These are phyloP conservation scores for Lasioglossum marginatum DNA, from an alignment of 2,888 invertebrate species.

Conservation along the genomic window DNA sequence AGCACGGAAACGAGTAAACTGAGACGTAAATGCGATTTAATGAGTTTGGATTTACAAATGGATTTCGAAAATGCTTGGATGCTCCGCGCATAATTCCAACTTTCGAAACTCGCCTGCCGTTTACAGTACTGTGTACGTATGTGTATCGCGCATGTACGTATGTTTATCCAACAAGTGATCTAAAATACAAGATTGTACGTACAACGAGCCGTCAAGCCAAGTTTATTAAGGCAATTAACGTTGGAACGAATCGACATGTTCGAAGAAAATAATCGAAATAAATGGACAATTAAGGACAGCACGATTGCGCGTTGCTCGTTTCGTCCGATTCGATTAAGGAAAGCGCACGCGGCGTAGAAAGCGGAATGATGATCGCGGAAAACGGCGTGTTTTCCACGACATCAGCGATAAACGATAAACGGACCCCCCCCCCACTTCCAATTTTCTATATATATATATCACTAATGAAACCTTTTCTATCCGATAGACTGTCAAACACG, in stretches of 20 bases:
- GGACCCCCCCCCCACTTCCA: neutral
- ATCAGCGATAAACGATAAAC: slow-evolving; percentile 17
- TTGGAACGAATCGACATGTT: neutral
- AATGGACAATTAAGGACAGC: slow-evolving; percentile 15
- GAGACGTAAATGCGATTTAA: neutral
- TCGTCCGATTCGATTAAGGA: slow-evolving; percentile 6
- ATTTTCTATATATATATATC: neutral
- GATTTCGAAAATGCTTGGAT: neutral
- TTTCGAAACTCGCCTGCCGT: neutral
- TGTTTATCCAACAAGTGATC: neutral
- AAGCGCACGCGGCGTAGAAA: slow-evolving; percentile 16
- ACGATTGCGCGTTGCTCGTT: neutral
- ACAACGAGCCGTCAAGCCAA: neutral
- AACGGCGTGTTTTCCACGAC: slow-evolving; percentile 4
- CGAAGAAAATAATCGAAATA: slow-evolving; percentile 15
- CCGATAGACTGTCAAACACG: neutral
- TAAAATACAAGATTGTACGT: neutral
- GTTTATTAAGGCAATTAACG: neutral
- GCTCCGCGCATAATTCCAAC: neutral
- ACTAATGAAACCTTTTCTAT: neutral
- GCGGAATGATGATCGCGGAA: slow-evolving; percentile 17
- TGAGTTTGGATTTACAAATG: neutral
- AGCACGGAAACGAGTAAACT: neutral
- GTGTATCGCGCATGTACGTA: neutral
- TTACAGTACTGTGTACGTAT: neutral